Evolutionary conservation across 2,797 vertebrate species (phyloP), one percentile per base, ranked within the genome.

Genomic region (Manis crassicaudata): DNA sequence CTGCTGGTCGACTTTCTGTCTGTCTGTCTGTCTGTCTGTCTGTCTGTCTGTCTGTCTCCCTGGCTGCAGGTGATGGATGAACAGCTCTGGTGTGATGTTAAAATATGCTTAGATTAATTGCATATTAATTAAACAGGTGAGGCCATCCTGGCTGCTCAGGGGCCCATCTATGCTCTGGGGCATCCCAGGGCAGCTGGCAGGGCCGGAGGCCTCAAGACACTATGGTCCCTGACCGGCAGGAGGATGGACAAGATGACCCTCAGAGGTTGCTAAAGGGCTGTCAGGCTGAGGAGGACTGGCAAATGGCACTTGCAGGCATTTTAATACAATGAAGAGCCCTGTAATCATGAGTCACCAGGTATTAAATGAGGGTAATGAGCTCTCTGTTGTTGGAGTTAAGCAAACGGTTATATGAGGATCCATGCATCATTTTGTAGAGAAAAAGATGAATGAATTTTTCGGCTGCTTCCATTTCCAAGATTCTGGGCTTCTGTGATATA

Each of bases 21-120:
- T 90, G 68, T 85, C 89, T 65, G 58, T 88, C 46, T 46, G 46
- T 46, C 46, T 46, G 46, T 46, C 46, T 46, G 65, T 93, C 92
- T 91, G 88, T 96, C 60, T 90, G 68, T 85, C 89, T 65, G 58
- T 88, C 46, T 46, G 46, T 46, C 46, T 46, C 37, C 72, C 56
- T 2, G 0, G 54, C 72, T 70, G 92, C 67, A 95, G 93, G 98
- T 98, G 98, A 98, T 72, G 97, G 98, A 98, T 97, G 96, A 98
- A 92, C 90, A 98, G 94, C 95, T 97, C 95, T 92, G 95, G 97
- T 98, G 97, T 92, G 93, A 98, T 98, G 97, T 98, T 98, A 98
- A 98, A 98, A 98, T 98, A 98, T 98, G 98, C 98, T 98, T 98
- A 98, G 98, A 97, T 96, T 98, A 98, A 98, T 98, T 98, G 96